Evolutionary conservation across 2,797 vertebrate species (phyloP), one percentile per base, ranked within the genome.

Genomic region (Bradypodion pumilum): DNA sequence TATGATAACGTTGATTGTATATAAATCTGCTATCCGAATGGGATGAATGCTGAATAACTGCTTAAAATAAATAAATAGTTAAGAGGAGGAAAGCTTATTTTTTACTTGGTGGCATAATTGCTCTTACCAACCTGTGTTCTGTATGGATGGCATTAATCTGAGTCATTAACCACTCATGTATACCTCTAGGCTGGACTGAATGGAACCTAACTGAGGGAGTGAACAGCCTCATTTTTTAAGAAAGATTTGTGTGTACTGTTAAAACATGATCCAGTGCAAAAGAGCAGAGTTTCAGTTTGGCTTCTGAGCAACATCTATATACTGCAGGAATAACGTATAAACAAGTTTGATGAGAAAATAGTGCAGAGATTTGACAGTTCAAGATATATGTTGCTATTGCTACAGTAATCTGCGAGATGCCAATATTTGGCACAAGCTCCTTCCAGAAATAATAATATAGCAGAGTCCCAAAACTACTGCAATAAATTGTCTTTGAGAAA

Each of bases 391-490:
- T 42, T 21, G 37, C 60, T 77, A 9, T 21, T 65, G 3, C 42
- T 27, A 56, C 0, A 83, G 87, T 70, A 81, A 73, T 78, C 32
- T 27, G 37, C 29, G 60, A 92, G 66, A n/a, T 83, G 49, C 74
- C 91, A 63, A 29, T 75, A 74, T 91, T 85, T 87, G 89, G 78
- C 82, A 74, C 15, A 78, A 82, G 40, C 80, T 90, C 83, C 84
- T 87, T 84, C 84, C 72, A 90, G 82, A 92, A 89, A 73, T 70
- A 79, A 81, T 7, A 69, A n/a, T 56, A 82, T 81, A 40, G 81
- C 42, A 80, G 85, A 90, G 56, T 65, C 82, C 72, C 42, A 78
- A 80, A 89, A 74, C 29, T 81, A 27, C 79, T 89, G 75, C 42
- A 60, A 35, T 52, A 29, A 68, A 62, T 82, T 72, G 85, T 0